A percentile compares a stretch with the other conserved stretches of the same genome.
Evolutionary conservation across 1,140 invertebrate genomes (phyloP).

Genomic region (Andrena cerasifolii): DNA sequence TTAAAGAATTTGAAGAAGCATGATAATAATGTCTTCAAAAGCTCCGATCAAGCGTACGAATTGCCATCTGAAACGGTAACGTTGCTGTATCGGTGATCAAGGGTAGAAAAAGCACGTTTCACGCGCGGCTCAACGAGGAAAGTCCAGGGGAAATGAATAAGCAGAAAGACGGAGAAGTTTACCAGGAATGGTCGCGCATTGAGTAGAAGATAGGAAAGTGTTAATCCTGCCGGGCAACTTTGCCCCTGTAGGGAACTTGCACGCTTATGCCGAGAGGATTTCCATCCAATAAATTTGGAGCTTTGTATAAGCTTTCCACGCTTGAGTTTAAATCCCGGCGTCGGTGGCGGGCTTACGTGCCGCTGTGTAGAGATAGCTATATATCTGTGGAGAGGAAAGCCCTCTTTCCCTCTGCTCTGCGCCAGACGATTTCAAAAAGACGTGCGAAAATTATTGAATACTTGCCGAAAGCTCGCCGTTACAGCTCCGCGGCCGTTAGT

Average conservation of each 20-base stretch:
- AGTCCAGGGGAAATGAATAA: slow-evolving; percentile 24
- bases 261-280: slow-evolving; percentile 81
- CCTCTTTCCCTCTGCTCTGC: slow-evolving; percentile 49
- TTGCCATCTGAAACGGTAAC: too few species aligned
- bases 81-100: neutral
- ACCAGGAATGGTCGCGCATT: slow-evolving; percentile 73
- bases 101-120: neutral
- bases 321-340: slow-evolving; percentile 82
- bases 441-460: slow-evolving; percentile 55
- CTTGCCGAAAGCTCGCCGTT: slow-evolving; percentile 43
- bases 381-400: slow-evolving; percentile 61
- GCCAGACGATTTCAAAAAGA: slow-evolving; percentile 45
- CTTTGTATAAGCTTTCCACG: slow-evolving; percentile 83
- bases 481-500: slow-evolving; percentile 36
- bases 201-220: slow-evolving; percentile 82
- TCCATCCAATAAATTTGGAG: slow-evolving; percentile 82
- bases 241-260: slow-evolving; percentile 79
- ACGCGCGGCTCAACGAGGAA: neutral
- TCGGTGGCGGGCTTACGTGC: slow-evolving; percentile 61
- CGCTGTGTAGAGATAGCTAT: slow-evolving; percentile 59
- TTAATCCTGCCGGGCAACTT: slow-evolving; percentile 81
- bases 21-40: too few species aligned
- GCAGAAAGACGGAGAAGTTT: slow-evolving; percentile 61
- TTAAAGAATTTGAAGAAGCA: too few species aligned
- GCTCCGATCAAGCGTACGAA: too few species aligned